These are phyloP conservation scores for Moxostoma hubbsi DNA, from an alignment of 2,797 vertebrate species.

Conservation along the genomic window DNA sequence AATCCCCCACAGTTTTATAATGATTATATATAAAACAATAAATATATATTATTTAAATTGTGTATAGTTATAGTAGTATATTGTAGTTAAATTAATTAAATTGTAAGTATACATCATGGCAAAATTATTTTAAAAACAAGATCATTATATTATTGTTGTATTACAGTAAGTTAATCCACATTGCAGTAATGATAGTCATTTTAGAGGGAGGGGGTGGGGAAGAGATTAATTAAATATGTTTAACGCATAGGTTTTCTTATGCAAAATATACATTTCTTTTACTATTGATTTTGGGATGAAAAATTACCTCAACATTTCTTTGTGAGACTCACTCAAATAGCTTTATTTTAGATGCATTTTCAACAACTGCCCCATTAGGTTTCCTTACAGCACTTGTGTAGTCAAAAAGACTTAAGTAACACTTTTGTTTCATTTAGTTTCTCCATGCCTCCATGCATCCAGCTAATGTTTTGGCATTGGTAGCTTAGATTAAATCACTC, in stretches of 20 bases:
- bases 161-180: background rate
- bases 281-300: background rate
- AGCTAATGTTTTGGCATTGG: constrained; percentile 31
- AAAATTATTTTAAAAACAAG: background rate
- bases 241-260: background rate
- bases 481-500: constrained; percentile 43
- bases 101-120: background rate
- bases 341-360: background rate
- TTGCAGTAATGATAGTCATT: too few relatives aligned
- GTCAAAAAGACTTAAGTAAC: constrained; percentile 16
- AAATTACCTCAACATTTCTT: background rate
- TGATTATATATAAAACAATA: too few relatives aligned
- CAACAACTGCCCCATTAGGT: background rate
- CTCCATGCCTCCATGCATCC: constrained; percentile 1
- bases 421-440: constrained; percentile 31
- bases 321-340: background rate
- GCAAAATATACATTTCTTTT: background rate
- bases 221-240: too few relatives aligned
- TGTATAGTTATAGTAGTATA: too few relatives aligned
- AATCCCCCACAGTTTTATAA: too few relatives aligned
- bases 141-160: background rate
- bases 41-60: too few relatives aligned
- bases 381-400: background rate
- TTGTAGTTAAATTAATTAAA: background rate
- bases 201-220: too few relatives aligned